Evolutionary conservation across 2,113 vertebrate species (phyloP), one percentile per base, ranked within the genome.

Genomic region (Hydrochoerus hydrochaeris): DNA sequence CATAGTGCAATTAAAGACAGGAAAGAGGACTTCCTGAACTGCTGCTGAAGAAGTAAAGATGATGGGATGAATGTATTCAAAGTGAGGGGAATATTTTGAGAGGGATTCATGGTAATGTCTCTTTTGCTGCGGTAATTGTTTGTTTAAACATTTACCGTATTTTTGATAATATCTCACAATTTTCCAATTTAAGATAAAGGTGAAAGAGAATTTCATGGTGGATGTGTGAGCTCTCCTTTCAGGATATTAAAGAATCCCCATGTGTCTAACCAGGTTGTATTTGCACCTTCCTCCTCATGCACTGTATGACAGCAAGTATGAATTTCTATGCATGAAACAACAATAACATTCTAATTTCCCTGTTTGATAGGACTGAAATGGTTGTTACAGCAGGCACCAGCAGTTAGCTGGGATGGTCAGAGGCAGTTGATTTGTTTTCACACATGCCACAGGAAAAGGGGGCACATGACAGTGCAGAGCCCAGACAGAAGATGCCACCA

Each of bases 401-500:
- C 41, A 92, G 78, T 96, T 93, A 85, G 95, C 88, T 96, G 97
- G 96, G 91, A 97, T 90, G 88, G 97, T 89, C 86, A 54, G 77
- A 95, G 88, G 80, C 1, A 63, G 57, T 69, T 83, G 81, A 89
- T 96, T 93, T 95, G 95, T 96, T 97, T 86, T 95, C 96, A 97
- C 82, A 90, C 81, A 77, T 60, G 92, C 49, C 93, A 95, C 75
- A 71, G 75, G 14, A 20, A 96, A 96, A 98, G 90, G 96, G 95
- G 49, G 78, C 91, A 96, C 93, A 69, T 96, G 96, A 97, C 98
- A 97, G 88, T 46, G 38, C 71, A 92, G 96, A 97, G 41, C 89
- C 84, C 90, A 97, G 49, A 90, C 65, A 95, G 8, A 85, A 63
- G 7, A 24, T 14, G 44, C 75, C 92, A 95, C 67, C 75, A 46